Evolutionary conservation across 2,797 vertebrate genomes (phyloP).

Genomic region (Sebastes itinus): DNA sequence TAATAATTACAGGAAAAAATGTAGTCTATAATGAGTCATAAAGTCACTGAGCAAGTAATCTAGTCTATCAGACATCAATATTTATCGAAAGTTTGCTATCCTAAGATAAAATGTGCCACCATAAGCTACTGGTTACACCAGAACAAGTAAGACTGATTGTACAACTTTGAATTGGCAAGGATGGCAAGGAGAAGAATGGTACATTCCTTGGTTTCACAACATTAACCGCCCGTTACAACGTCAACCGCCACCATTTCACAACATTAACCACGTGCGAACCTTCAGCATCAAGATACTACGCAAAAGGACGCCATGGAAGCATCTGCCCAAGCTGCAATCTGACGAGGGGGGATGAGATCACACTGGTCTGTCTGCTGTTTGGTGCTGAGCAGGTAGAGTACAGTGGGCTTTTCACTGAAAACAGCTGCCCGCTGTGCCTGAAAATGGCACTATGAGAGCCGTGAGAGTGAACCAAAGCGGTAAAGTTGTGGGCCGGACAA

Average conservation of each 20-base stretch:
- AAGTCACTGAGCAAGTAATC: neutral
- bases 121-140: too few relatives aligned
- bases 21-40: neutral
- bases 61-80: neutral
- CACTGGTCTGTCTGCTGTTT: neutral
- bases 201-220: too few relatives aligned
- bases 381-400: neutral
- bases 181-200: neutral
- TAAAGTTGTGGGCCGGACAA: neutral
- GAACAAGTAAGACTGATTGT: neutral
- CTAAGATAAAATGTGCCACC: neutral
- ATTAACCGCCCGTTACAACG: too few relatives aligned
- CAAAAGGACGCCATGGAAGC: too few relatives aligned
- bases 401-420: neutral
- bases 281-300: too few relatives aligned
- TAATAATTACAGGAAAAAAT: neutral
- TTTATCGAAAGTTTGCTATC: neutral
- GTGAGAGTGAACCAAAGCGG: neutral
- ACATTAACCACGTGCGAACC: neutral
- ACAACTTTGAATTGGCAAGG: neutral
- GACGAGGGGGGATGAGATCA: too few relatives aligned
- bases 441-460: neutral
- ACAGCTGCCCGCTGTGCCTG: neutral
- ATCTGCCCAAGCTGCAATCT: too few relatives aligned
- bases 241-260: neutral